phyloP scores from a whole-genome alignment of 2,888 invertebrate species.

The Sphinx pinastri region DNA sequence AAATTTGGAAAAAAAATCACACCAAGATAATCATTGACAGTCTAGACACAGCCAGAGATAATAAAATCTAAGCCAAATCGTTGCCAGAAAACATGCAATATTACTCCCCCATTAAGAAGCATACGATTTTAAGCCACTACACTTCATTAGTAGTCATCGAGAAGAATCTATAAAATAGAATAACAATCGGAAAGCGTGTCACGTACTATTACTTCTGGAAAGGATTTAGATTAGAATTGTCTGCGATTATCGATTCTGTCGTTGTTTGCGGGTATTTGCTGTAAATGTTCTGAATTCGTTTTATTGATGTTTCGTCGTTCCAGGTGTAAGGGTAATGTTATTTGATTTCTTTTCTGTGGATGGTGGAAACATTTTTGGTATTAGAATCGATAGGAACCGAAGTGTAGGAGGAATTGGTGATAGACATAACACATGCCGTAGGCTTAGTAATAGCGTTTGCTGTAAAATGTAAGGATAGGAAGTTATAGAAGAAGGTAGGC shows the following conservation, averaged over 20 bases:
- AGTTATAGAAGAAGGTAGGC: too few relatives aligned
- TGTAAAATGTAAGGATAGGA: too few relatives aligned
- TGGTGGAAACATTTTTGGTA: too few relatives aligned
- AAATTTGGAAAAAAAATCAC: too few relatives aligned
- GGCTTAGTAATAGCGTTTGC: too few relatives aligned
- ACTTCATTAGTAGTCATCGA: constrained; percentile 26
- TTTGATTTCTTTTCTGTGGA: too few relatives aligned
- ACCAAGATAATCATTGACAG: neutral
- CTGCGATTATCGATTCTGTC: constrained; percentile 14
- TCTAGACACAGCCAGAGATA: too few relatives aligned
- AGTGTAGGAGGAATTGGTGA: too few relatives aligned
- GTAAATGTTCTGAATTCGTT: constrained; percentile 20
- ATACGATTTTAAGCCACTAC: constrained; percentile 24
- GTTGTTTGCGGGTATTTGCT: constrained; percentile 25
- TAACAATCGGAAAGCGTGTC: constrained; percentile 20
- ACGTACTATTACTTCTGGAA: constrained; percentile 28
- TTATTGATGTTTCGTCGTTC: neutral
- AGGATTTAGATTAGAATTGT: constrained; percentile 27
- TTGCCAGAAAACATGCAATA: neutral
- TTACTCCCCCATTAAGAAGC: constrained; percentile 24
- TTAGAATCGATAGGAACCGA: too few relatives aligned
- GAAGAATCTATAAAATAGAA: constrained; percentile 28
- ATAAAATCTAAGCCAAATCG: neutral
- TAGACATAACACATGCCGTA: too few relatives aligned
- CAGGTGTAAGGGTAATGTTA: too few relatives aligned